Base-by-base conservation (phyloP, 1,140 invertebrate species). In the Lepidotrigona ventralis region DNA sequence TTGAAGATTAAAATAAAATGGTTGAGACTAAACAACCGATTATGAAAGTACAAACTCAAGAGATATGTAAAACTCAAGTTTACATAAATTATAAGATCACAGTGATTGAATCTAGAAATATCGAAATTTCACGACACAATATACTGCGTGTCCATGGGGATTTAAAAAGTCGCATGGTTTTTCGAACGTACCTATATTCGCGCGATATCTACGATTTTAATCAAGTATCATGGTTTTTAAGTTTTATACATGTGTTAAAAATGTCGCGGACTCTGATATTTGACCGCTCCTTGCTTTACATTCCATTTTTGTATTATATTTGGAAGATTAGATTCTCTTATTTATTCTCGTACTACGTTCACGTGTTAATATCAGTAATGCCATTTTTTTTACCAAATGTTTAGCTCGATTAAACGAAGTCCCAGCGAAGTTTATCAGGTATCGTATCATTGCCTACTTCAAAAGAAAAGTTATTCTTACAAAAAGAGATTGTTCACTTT, bases 261-360 rank as follows among this genome's bases (percentile, higher is more conserved):
- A 0, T 26, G 21, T n/a, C 15, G 17, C 29, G 58, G 23, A 19
- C 17, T 46, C 15, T 39, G 53, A 79, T 71, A 66, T 78, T 66
- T 51, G 26, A 29, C 75, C 75, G 60, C 75, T 78, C 75, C 75
- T 78, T 78, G 46, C 46, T 78, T 78, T 78, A 66, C 75, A 78
- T 53, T 78, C 21, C 15, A 17, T 68, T 68, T 66, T 78, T 78
- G 8, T 68, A 78, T 53, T 54, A 66, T 53, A 78, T 78, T 66
- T 68, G 63, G 63, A 78, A 78, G 75, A 78, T 78, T 78, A 78
- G 75, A 66, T 78, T 78, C 12, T 15, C 17, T 78, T 53, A 2
- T 78, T 51, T 78, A n/a, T 33, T 9, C 60, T 19, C 75, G n/a
- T 54, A 33, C 46, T n/a, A 33, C 19, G 46, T n/a, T 72, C 8